These are phyloP conservation scores for Vidua chalybeata DNA, from an alignment of 2,113 vertebrate species.

Conservation along the genomic window DNA sequence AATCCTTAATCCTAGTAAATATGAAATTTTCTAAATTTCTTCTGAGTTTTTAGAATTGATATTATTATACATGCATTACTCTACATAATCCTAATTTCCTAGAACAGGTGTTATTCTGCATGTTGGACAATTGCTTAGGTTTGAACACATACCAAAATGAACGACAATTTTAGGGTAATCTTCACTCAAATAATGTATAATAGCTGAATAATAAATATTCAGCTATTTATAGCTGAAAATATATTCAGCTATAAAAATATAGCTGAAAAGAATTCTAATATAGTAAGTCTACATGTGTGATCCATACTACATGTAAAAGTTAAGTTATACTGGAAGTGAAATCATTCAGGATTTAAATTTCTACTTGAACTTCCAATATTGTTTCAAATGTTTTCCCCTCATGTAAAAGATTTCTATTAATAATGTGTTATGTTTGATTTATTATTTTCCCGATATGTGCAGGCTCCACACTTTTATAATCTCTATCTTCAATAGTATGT, in stretches of 20 bases:
- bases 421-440: neutral
- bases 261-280: neutral
- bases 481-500: neutral
- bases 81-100: neutral
- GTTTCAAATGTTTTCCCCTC: constrained; percentile 1
- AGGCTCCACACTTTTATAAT: neutral
- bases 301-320: neutral
- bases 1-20: neutral
- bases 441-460: neutral
- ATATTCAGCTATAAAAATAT: too few species aligned
- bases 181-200: neutral
- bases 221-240: too few species aligned
- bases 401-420: neutral
- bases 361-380: neutral
- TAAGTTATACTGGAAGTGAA: neutral
- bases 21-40: neutral
- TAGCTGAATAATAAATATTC: too few species aligned
- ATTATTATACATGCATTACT: neutral
- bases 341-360: neutral
- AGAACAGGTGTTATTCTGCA: neutral
- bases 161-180: neutral
- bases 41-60: neutral
- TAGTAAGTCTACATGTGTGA: neutral
- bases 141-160: neutral
- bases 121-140: neutral